These are phyloP conservation scores for Xenops minutus DNA, from an alignment of 2,797 vertebrate species.

Conservation along the genomic window DNA sequence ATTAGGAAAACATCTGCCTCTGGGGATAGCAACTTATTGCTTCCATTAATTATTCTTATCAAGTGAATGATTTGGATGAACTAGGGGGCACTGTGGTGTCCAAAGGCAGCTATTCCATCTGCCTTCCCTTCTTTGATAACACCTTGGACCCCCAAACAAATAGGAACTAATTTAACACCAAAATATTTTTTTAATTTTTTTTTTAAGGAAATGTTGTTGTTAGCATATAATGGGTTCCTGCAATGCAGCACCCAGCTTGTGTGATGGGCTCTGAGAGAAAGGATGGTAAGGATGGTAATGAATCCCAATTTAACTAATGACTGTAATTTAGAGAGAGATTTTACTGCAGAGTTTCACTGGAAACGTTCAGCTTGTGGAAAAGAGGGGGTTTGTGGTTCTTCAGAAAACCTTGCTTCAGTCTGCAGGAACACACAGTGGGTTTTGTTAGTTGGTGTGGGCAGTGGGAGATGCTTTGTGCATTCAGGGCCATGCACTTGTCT, in stretches of 20 bases:
- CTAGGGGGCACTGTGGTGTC: background rate
- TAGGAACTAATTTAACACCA: background rate
- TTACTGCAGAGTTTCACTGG: background rate
- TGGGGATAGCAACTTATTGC: background rate
- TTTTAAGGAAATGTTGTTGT: background rate
- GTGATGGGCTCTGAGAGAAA: background rate
- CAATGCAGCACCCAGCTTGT: background rate
- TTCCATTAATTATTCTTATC: background rate
- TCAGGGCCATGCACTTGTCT: fast-evolving
- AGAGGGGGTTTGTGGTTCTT: background rate
- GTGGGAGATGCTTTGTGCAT: background rate
- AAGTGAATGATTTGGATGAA: background rate
- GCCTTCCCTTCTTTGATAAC: background rate
- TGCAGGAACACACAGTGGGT: background rate
- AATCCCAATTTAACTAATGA: conserved; percentile 22
- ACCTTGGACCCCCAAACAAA: background rate
- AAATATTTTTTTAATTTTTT: background rate
- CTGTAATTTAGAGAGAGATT: background rate
- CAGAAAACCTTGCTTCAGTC: background rate
- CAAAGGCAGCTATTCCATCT: background rate
- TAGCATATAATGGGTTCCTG: background rate
- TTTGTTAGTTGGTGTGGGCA: background rate
- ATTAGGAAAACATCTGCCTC: background rate
- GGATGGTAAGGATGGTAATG: background rate
- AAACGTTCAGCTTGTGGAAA: background rate